Evolutionary conservation across 64 coral and sea anemone species (phyloP), one percentile per base, ranked within the genome.

Genomic region (Montipora efflorescens): DNA sequence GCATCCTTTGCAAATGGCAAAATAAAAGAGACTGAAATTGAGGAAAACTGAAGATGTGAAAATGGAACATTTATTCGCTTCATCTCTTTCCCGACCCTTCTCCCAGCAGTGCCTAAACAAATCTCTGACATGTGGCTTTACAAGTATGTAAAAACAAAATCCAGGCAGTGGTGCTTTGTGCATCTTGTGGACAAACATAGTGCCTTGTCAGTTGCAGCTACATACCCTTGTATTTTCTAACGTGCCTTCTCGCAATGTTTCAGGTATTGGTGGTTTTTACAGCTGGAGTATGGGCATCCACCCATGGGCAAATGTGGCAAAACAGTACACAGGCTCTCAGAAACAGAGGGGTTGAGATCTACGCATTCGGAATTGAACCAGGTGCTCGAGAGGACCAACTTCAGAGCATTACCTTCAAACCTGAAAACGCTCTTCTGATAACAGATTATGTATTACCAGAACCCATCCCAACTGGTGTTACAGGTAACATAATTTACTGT

Each of bases 201-300:
- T 6, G 52, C 10, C 52, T 55, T 55, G 10, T 55, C 10, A 55
- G 5, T 55, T 55, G 10, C 52, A 55, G 0, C 52, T 8, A 55
- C 52, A 55, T 55, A 0, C 10, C 6, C 52, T 8, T 55, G 52
- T 8, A 55, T 66, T 66, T 18, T 66, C 12, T 66, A 66, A 66
- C 4, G 62, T 15, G 62, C 44, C 45, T 83, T 11, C 1, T 36
- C 28, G 28, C 28, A 36, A 36, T 36, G 28, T 36, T 36, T 83
- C 19, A 83, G 81, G 59, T 83, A 5, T 57, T 83, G 36, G 81
- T 67, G 10, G 81, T 83, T 12, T 83, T 83, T 47, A 67, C 81
- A 83, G 81, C 81, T 45, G 81, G 81, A 47, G 53, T 13, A 4
- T 83, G 81, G 81, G 15, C 81, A 67, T 83, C 81, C 47, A 58